A percentile compares a stretch with the other conserved stretches of the same genome.
Evolutionary conservation across 1,140 invertebrate genomes (phyloP).

Genomic region (Idris sp.): DNA sequence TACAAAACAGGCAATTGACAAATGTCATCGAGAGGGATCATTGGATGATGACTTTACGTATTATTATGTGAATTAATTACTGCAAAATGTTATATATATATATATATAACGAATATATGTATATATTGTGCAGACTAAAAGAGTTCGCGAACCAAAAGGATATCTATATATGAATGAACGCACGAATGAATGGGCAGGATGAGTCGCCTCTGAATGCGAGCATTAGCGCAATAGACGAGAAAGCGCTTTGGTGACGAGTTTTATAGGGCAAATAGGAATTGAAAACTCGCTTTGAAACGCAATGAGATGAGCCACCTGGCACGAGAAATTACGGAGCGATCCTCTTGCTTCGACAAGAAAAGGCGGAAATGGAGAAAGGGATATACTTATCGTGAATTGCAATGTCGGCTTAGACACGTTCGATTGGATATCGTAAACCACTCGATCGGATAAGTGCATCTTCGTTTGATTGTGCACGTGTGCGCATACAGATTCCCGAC

Average conservation of each 20-base stretch:
- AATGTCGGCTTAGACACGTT: slow-evolving; percentile 54
- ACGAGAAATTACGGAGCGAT: slow-evolving; percentile 43
- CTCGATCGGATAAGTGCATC: slow-evolving; percentile 56
- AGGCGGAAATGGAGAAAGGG: slow-evolving; percentile 58
- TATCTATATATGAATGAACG: slow-evolving; percentile 47
- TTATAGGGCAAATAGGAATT: slow-evolving; percentile 58
- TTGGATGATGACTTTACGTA: slow-evolving; percentile 1
- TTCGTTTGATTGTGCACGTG: slow-evolving; percentile 52
- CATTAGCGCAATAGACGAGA: slow-evolving; percentile 50
- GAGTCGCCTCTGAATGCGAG: slow-evolving; percentile 46
- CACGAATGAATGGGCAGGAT: slow-evolving; percentile 54
- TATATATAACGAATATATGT: no score
- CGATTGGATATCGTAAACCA: slow-evolving; percentile 54
- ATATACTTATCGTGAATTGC: slow-evolving; percentile 60
- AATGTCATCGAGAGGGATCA: slow-evolving; percentile 9
- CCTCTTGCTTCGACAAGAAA: slow-evolving; percentile 50
- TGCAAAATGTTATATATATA: slow-evolving; percentile 20
- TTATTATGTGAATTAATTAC: slow-evolving; percentile 45
- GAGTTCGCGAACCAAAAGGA: slow-evolving; percentile 22
- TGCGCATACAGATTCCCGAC: slow-evolving; percentile 43
- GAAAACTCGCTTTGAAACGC: slow-evolving; percentile 55
- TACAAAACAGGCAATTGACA: no score
- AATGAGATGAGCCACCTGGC: slow-evolving; percentile 53
- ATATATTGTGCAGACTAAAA: slow-evolving; percentile 19
- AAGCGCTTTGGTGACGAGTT: slow-evolving; percentile 53